phyloP scores from a whole-genome alignment of 2,113 vertebrate species.

The Semnopithecus entellus region DNA sequence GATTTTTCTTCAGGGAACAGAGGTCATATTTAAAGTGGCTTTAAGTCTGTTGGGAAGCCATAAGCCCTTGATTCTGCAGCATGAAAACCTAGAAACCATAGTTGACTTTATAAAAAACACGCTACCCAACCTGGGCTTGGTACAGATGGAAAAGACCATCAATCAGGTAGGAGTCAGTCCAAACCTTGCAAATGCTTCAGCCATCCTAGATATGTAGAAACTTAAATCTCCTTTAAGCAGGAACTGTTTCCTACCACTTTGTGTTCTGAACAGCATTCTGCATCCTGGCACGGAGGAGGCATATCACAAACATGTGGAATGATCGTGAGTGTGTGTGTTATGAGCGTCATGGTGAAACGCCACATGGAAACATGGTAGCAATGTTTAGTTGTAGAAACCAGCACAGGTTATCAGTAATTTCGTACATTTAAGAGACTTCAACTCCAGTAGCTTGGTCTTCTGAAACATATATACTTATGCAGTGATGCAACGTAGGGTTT shows the following conservation, averaged over 20 bases:
- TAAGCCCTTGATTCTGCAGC: slow-evolving; percentile 95
- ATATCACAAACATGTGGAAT: background rate
- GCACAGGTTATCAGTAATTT: background rate
- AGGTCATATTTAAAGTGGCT: slow-evolving; percentile 97
- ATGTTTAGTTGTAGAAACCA: too few relatives aligned
- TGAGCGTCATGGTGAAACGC: background rate
- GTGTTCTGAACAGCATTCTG: background rate
- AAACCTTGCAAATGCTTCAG: accelerated
- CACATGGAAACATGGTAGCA: background rate
- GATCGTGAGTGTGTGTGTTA: background rate
- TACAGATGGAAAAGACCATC: slow-evolving; percentile 98
- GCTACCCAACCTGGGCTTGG: slow-evolving; percentile 94
- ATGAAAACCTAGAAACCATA: slow-evolving; percentile 95
- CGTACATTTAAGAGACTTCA: background rate
- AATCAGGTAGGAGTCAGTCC: slow-evolving; percentile 89
- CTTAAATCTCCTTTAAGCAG: background rate
- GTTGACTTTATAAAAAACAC: slow-evolving; percentile 97
- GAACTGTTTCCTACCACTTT: background rate
- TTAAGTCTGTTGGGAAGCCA: slow-evolving; percentile 95
- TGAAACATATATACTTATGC: background rate
- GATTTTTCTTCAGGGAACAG: slow-evolving; percentile 95
- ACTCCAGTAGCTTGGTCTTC: background rate
- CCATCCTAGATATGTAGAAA: background rate
- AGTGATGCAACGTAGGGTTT: background rate
- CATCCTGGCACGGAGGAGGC: background rate